These are phyloP conservation scores for Capreolus pygargus DNA, from an alignment of 2,113 vertebrate genomes.

Conservation along the genomic window DNA sequence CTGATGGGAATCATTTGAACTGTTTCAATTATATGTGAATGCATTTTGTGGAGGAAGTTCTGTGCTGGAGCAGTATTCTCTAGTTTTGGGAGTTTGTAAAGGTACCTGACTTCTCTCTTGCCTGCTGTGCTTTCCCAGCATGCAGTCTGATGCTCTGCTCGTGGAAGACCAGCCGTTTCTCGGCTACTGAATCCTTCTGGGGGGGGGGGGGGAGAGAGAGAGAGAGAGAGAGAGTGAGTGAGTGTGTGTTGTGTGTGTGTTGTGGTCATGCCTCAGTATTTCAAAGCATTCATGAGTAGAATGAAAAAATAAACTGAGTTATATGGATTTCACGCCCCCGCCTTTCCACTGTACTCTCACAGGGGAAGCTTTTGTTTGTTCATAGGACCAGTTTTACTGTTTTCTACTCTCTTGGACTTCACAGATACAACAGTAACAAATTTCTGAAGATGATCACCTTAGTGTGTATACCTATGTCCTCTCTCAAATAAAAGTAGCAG, in stretches of 20 bases:
- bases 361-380: neutral
- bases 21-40: neutral
- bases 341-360: neutral
- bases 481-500: neutral
- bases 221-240: no score
- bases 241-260: neutral
- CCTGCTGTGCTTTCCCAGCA: neutral
- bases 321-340: neutral
- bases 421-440: neutral
- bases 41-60: neutral
- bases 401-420: neutral
- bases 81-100: neutral
- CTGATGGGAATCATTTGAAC: neutral
- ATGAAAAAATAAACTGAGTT: neutral
- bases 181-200: neutral
- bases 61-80: neutral
- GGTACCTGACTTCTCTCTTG: neutral
- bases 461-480: neutral
- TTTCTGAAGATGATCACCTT: neutral
- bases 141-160: neutral
- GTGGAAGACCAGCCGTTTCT: neutral
- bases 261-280: neutral
- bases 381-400: neutral
- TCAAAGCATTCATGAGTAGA: neutral
- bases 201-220: no score